These are phyloP conservation scores for Hiodon tergisus DNA, from an alignment of 2,113 vertebrate genomes.

Conservation along the genomic window DNA sequence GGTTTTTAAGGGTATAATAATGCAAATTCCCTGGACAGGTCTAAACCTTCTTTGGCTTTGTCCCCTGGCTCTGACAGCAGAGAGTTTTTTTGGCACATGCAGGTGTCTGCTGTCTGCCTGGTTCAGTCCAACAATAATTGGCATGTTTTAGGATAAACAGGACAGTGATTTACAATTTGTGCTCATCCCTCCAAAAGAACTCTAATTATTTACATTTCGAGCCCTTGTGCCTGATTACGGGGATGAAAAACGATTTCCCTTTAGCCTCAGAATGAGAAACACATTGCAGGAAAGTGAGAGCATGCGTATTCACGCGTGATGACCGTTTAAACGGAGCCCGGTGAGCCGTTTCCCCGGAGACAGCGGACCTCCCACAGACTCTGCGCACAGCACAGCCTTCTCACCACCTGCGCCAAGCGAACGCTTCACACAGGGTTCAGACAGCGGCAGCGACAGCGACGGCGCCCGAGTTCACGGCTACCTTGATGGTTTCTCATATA, in stretches of 20 bases:
- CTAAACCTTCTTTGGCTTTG: constrained; percentile 10
- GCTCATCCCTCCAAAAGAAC: not conserved
- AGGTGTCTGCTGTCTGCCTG: not conserved
- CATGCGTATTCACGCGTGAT: not conserved
- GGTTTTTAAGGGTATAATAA: not conserved
- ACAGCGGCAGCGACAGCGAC: no score
- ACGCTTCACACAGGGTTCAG: no score
- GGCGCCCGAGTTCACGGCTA: no score
- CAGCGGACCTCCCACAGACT: not conserved
- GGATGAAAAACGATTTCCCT: not conserved
- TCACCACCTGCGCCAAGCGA: not conserved
- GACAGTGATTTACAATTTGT: constrained; percentile 5
- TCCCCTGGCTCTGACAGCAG: not conserved
- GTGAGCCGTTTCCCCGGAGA: not conserved
- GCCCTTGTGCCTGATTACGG: not conserved
- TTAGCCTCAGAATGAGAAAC: not conserved
- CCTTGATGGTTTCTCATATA: no score
- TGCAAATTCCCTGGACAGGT: not conserved
- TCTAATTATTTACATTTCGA: not conserved
- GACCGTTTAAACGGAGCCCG: not conserved
- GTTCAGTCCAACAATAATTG: constrained; percentile 11
- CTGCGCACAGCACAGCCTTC: not conserved
- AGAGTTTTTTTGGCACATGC: not conserved
- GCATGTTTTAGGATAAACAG: constrained; percentile 17
- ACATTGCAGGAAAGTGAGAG: no score